phyloP scores from a whole-genome alignment of 2,113 vertebrate genomes.

The Epinephelus cyanopodus region DNA sequence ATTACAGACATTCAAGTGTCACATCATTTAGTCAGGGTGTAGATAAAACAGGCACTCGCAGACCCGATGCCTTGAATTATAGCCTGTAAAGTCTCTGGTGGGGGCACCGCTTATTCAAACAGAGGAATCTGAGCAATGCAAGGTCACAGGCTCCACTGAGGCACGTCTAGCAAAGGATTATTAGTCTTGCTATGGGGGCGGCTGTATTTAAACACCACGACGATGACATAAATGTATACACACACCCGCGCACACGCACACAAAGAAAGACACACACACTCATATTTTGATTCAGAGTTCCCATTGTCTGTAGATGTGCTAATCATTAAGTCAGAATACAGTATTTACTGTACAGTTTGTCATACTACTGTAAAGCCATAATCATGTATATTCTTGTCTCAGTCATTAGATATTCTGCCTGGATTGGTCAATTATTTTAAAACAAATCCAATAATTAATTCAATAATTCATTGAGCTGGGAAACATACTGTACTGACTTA shows the following conservation, averaged over 20 bases:
- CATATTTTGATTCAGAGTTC: background rate
- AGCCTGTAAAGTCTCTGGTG: slow-evolving; percentile 68
- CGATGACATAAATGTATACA: slow-evolving; percentile 18
- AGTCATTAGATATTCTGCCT: background rate
- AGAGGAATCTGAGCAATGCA: slow-evolving; percentile 81
- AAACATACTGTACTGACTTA: no score
- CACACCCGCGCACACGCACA: background rate
- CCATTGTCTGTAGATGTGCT: background rate
- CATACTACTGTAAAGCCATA: background rate
- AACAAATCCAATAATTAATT: no score
- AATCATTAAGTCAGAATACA: background rate
- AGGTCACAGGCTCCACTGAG: slow-evolving; percentile 72
- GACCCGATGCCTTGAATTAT: slow-evolving; percentile 52
- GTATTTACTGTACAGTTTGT: background rate
- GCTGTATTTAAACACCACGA: slow-evolving; percentile 55
- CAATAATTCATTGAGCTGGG: no score
- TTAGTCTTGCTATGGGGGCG: slow-evolving; percentile 57
- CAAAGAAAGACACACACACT: background rate
- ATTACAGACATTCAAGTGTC: slow-evolving; percentile 22
- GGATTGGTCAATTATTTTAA: background rate
- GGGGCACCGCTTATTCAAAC: slow-evolving; percentile 68
- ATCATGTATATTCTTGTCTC: background rate
- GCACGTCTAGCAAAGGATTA: slow-evolving; percentile 68
- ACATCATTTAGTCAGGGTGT: slow-evolving; percentile 7
- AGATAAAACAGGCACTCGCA: slow-evolving; percentile 20